phyloP scores from a whole-genome alignment of 2,113 vertebrate genomes.

The Recurvirostra avosetta region DNA sequence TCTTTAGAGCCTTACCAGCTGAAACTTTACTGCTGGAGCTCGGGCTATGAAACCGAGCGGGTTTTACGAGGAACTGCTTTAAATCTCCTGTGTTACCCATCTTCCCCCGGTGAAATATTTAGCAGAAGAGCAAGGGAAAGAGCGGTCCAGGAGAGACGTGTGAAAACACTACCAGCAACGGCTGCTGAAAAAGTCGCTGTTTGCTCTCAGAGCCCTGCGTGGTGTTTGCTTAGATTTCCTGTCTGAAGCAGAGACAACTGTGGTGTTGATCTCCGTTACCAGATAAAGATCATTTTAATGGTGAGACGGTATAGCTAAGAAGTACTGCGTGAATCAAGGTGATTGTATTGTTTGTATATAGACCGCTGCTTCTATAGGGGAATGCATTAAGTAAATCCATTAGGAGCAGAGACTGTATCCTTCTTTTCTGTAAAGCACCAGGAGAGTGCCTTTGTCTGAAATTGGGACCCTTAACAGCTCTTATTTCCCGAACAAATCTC shows the following conservation, averaged over 20 bases:
- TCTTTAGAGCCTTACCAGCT: background rate
- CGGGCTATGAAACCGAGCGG: background rate
- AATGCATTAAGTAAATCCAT: rapidly evolving
- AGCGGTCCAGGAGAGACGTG: background rate
- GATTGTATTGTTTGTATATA: rapidly evolving
- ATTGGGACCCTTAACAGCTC: background rate
- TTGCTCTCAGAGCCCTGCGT: rapidly evolving
- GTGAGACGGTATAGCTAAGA: background rate
- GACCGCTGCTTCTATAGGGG: background rate
- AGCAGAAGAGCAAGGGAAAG: background rate
- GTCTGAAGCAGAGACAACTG: background rate
- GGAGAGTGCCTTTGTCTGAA: background rate
- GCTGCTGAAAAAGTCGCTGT: background rate
- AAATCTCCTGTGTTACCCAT: background rate
- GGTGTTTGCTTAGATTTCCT: background rate
- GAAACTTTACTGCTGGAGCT: background rate
- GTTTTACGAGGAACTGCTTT: background rate
- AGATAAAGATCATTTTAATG: background rate
- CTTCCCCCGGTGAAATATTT: rapidly evolving
- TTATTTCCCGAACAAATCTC: background rate
- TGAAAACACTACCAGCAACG: background rate
- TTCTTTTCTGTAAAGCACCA: background rate
- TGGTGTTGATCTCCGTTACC: background rate
- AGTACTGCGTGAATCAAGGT: rapidly evolving
- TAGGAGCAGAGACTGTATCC: background rate